Conservation (phyloP, 2,888 invertebrate genomes). For the Agonopterix subpropinquella region DNA sequence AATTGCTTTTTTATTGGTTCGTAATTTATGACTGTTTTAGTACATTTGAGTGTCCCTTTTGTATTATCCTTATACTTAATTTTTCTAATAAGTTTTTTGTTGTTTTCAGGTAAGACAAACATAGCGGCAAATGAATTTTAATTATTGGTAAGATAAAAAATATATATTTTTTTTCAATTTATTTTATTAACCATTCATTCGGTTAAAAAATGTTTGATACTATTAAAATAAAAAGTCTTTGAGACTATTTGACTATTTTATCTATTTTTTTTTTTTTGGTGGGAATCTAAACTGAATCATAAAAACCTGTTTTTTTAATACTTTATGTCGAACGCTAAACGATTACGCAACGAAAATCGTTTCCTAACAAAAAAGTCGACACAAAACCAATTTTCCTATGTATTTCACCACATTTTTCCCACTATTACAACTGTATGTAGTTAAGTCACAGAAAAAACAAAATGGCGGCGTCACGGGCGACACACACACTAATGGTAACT, state of each 20-base stretch:
- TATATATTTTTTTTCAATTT: no score
- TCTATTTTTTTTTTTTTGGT: no score
- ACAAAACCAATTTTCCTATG: conserved; percentile 39
- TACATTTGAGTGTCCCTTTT: conserved; percentile 5
- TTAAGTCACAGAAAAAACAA: conserved; percentile 47
- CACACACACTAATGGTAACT: conserved; percentile 57
- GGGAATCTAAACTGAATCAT: no score
- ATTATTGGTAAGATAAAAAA: no score
- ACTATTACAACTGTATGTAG: conserved; percentile 48
- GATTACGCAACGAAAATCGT: not conserved
- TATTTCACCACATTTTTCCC: conserved; percentile 56
- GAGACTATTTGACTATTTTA: no score
- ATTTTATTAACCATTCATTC: no score
- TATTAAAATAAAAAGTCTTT: no score
- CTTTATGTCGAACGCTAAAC: no score
- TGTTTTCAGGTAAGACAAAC: conserved; percentile 27
- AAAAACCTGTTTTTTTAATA: no score
- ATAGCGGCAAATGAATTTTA: no score
- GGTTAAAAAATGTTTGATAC: no score
- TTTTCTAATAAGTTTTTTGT: conserved; percentile 13
- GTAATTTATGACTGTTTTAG: conserved; percentile 64
- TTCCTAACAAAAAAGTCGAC: conserved; percentile 26
- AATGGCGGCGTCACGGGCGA: conserved; percentile 66
- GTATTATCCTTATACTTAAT: no score
- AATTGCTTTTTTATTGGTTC: conserved; percentile 72